Evolutionary conservation across 2,797 vertebrate genomes (phyloP).

Genomic region (Phrynocephalus forsythii): DNA sequence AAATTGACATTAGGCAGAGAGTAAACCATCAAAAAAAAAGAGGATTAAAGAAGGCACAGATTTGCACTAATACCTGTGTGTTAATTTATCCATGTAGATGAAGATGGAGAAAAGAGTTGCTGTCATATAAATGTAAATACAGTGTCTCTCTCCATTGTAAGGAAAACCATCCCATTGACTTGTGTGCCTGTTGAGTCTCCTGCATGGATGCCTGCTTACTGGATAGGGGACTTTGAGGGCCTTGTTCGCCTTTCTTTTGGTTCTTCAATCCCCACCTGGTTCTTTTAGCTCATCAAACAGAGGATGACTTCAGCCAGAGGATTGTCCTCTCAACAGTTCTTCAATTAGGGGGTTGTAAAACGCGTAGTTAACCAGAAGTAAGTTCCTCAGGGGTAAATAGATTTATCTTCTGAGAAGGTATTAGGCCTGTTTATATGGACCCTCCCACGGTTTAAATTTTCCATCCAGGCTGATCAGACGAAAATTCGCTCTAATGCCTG

Average conservation of each 20-base stretch:
- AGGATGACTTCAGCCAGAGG: background rate
- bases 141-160: background rate
- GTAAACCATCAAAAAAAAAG: too few relatives aligned
- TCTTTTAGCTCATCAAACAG: too few relatives aligned
- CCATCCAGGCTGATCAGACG: too few relatives aligned
- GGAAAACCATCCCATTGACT: too few relatives aligned
- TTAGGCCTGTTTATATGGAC: background rate
- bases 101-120: background rate
- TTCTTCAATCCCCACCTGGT: too few relatives aligned
- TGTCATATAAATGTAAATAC: background rate
- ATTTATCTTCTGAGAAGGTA: background rate
- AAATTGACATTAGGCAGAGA: too few relatives aligned
- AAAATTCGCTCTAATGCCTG: too few relatives aligned
- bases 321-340: background rate
- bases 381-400: background rate
- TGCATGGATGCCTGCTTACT: background rate
- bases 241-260: background rate
- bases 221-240: background rate
- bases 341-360: background rate
- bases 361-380: background rate
- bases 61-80: background rate
- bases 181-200: background rate
- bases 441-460: too few relatives aligned
- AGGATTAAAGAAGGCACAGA: background rate
- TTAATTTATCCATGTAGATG: background rate